A percentile compares a stretch with the other conserved stretches of the same genome.
These are phyloP conservation scores for Heliconius charithonia DNA, from an alignment of 2,888 invertebrate species.

Conservation along the genomic window DNA sequence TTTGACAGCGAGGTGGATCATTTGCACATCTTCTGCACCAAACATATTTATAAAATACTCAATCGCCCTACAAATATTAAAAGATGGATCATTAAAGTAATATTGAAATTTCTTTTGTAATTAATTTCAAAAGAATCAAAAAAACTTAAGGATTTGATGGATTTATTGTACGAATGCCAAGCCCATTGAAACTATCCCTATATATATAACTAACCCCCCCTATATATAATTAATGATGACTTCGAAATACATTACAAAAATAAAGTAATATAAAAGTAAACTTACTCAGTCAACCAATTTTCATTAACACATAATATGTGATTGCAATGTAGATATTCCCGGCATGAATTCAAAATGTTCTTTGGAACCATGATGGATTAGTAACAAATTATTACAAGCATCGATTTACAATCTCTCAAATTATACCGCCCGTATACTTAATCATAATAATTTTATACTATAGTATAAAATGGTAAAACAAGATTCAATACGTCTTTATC, in stretches of 20 bases:
- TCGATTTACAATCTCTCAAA: neutral
- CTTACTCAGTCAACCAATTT: slow-evolving; percentile 21
- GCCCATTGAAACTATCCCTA: no score
- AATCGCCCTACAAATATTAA: neutral
- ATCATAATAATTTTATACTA: no score
- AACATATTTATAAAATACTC: slow-evolving; percentile 3
- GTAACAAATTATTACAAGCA: neutral
- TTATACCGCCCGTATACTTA: neutral
- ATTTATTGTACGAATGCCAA: no score
- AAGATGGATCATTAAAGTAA: neutral
- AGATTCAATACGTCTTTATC: no score
- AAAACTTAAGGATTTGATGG: neutral
- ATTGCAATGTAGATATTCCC: slow-evolving; percentile 1
- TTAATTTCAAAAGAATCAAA: neutral
- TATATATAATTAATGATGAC: no score
- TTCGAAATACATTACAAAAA: no score
- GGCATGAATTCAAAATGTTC: neutral
- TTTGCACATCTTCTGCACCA: neutral
- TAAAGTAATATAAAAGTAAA: neutral
- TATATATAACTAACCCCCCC: no score
- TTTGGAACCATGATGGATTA: neutral
- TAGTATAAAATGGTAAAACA: no score
- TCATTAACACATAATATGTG: slow-evolving; percentile 19
- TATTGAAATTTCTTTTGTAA: neutral
- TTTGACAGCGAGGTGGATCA: neutral